These are phyloP conservation scores for Macrostomum lignano DNA, from an alignment of 1,140 invertebrate genomes.

Conservation along the genomic window DNA sequence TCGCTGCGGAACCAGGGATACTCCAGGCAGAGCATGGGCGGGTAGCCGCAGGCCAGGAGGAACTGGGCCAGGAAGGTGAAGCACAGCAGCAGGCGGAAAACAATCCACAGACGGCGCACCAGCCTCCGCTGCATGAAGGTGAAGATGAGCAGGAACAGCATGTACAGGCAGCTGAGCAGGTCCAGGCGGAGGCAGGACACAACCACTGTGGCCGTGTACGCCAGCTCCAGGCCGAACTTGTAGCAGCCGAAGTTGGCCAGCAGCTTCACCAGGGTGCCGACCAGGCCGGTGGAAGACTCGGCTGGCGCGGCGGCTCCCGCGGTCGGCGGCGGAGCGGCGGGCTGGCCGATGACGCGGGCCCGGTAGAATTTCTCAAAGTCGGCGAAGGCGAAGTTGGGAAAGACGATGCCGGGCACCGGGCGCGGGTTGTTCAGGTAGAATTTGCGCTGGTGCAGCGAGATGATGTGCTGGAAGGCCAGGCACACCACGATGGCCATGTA, in stretches of 20 bases:
- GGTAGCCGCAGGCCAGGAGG: constrained; percentile 51
- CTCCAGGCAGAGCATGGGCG: constrained; percentile 40
- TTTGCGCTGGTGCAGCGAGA: too few relatives aligned
- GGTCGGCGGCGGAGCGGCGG: too few relatives aligned
- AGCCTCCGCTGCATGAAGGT: constrained; percentile 38
- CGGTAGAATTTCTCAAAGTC: too few relatives aligned
- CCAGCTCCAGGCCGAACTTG: constrained; percentile 67
- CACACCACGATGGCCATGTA: too few relatives aligned
- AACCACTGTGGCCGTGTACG: constrained; percentile 50
- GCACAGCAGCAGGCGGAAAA: constrained; percentile 50
- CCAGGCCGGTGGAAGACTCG: too few relatives aligned
- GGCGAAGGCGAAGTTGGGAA: too few relatives aligned
- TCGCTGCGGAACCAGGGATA: constrained; percentile 48
- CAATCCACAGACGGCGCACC: constrained; percentile 47
- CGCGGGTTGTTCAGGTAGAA: too few relatives aligned
- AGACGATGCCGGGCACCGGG: too few relatives aligned
- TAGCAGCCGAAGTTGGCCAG: constrained; percentile 72
- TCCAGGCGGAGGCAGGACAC: constrained; percentile 66
- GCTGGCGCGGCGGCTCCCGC: too few relatives aligned
- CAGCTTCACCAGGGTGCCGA: too few relatives aligned
- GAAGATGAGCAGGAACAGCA: constrained; percentile 51
- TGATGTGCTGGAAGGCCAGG: too few relatives aligned
- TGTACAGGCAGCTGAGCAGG: constrained; percentile 55
- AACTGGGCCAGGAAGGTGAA: constrained; percentile 60
- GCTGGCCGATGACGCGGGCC: too few relatives aligned